Conservation (phyloP, 1,140 invertebrate species). For the Aradophagus sp. region DNA sequence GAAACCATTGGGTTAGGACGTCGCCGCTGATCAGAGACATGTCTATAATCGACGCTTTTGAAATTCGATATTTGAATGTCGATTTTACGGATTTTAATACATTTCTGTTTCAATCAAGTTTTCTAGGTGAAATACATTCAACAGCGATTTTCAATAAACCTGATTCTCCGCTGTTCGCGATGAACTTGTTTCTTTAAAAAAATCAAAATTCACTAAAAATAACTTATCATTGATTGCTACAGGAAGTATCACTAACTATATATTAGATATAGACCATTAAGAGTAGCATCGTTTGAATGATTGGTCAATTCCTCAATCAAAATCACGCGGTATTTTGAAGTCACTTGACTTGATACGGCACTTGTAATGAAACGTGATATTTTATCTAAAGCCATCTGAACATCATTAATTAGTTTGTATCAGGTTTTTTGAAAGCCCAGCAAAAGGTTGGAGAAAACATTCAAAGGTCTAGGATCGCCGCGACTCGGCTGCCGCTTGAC, state of each 20-base stretch:
- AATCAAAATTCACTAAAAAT: no score
- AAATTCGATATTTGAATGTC: no score
- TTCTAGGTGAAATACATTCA: no score
- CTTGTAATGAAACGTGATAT: conserved; percentile 36
- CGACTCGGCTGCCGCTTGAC: conserved; percentile 18
- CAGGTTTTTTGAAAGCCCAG: conserved; percentile 31
- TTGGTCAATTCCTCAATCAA: conserved; percentile 29
- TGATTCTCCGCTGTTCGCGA: no score
- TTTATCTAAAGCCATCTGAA: conserved; percentile 41
- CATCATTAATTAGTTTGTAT: conserved; percentile 53
- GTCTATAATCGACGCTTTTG: no score
- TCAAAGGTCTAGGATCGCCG: conserved; percentile 16
- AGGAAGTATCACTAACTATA: conserved; percentile 11
- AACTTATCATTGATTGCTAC: conserved; percentile 6
- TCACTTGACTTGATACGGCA: conserved; percentile 12
- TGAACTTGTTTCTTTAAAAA: no score
- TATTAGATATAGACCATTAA: conserved; percentile 4
- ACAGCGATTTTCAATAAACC: no score
- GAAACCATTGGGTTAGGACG: no score
- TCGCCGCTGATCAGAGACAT: no score
- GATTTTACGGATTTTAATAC: no score
- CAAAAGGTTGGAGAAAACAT: conserved; percentile 43
- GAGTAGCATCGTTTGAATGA: conserved; percentile 11
- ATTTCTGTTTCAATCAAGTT: no score
- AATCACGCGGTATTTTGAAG: conserved; percentile 26